A percentile compares a stretch with the other conserved stretches of the same genome.
Conservation (phyloP, 2,797 vertebrate species). For the Amblyopsis hoosieri region DNA sequence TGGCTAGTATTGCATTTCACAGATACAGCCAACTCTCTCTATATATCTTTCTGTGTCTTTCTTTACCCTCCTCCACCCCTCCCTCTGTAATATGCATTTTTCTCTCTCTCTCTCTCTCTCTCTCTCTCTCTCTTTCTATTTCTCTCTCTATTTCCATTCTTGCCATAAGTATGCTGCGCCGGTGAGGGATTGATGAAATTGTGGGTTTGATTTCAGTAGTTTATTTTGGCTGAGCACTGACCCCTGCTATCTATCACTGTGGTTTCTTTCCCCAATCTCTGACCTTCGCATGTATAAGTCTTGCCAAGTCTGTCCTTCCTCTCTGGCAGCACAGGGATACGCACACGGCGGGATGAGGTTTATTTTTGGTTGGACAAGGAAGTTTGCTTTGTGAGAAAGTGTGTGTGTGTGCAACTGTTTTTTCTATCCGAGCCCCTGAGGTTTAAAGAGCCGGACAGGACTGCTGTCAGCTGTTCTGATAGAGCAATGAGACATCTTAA, state of each 20-base stretch:
- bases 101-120: slow-evolving; percentile 10
- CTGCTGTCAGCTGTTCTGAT: slow-evolving; percentile 49
- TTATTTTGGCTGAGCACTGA: slow-evolving; percentile 63
- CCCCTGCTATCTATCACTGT: slow-evolving; percentile 40
- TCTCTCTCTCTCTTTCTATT: slow-evolving; percentile 14
- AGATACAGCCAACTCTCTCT: slow-evolving; percentile 34
- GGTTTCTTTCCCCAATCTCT: slow-evolving; percentile 50
- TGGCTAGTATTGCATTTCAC: slow-evolving; percentile 64
- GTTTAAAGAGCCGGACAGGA: slow-evolving; percentile 45
- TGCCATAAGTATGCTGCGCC: slow-evolving; percentile 49
- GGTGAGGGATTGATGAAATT: slow-evolving; percentile 65
- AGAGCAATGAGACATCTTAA: slow-evolving; percentile 49
- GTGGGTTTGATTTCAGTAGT: slow-evolving; percentile 51
- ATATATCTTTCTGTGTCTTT: background rate
- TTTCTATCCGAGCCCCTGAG: slow-evolving; percentile 29
- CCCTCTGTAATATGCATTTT: slow-evolving; percentile 2
- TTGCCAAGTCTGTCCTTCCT: slow-evolving; percentile 40
- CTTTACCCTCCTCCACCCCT: background rate
- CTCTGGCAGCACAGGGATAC: slow-evolving; percentile 41
- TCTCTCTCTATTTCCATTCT: slow-evolving; percentile 19
- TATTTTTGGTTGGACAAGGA: slow-evolving; percentile 58
- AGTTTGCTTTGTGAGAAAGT: slow-evolving; percentile 57
- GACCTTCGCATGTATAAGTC: slow-evolving; percentile 55
- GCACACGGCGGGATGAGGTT: slow-evolving; percentile 40
- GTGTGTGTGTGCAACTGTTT: slow-evolving; percentile 37